Percentiles rank a stretch among this genome's conserved stretches.
These are phyloP conservation scores for Eupeodes latifasciatus DNA, from an alignment of 2,888 invertebrate species.

Conservation along the genomic window DNA sequence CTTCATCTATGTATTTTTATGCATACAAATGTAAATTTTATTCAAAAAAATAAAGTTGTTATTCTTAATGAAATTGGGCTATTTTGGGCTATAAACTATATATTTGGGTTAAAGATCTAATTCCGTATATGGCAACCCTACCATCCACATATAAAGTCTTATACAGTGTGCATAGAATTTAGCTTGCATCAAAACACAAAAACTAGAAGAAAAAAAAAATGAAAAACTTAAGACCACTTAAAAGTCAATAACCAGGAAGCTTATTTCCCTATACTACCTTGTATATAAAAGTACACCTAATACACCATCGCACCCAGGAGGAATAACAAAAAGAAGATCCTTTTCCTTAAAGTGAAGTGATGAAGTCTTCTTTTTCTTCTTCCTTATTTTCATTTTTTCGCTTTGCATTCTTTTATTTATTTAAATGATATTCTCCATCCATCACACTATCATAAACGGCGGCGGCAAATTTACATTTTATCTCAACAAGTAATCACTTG, in stretches of 20 bases:
- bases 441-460: conserved; percentile 19
- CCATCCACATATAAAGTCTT: not conserved
- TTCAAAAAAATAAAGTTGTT: too few relatives aligned
- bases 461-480: conserved; percentile 25
- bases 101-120: too few relatives aligned
- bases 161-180: not conserved
- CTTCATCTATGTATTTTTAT: too few relatives aligned
- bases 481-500: conserved; percentile 36
- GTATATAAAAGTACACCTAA: not conserved
- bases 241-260: conserved; percentile 72
- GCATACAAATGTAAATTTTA: too few relatives aligned
- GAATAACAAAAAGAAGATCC: conserved; percentile 25
- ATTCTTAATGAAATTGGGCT: too few relatives aligned
- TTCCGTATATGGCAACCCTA: too few relatives aligned
- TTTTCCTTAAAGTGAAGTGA: not conserved
- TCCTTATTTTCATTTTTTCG: not conserved
- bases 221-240: conserved; percentile 35
- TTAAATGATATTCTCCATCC: conserved; percentile 22
- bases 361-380: too few relatives aligned
- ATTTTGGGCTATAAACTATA: too few relatives aligned
- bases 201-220: not conserved
- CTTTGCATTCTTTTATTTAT: not conserved
- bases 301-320: not conserved
- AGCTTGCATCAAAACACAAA: not conserved
- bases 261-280: conserved; percentile 24